Evolutionary conservation across 2,113 vertebrate genomes (phyloP), one percentile per base, ranked within the genome.

Genomic region (Oostethus manadensis): DNA sequence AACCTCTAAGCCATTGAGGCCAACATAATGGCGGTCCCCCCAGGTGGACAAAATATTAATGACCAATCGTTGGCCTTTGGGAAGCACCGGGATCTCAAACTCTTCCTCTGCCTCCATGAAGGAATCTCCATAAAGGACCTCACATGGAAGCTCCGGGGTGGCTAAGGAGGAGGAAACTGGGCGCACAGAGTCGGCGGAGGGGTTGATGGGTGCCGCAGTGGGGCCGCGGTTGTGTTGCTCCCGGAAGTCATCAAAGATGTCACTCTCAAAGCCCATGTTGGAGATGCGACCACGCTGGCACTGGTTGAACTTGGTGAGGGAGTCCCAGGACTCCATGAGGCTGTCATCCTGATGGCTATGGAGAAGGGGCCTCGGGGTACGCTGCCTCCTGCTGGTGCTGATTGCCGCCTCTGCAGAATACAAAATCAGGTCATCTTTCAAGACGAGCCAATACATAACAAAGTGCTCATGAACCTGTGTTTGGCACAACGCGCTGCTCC

Each of bases 21-120:
- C 97, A 1, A 99, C 93, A 0, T 98, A 98, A 80, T 96, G 95
- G 3, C 94, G 90, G 83, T 99, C 97, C n/a, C 97, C 97, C 97
- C 97, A 99, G 0, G 97, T 98, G 18, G 95, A 93, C 45, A 58
- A 64, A 77, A 99, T 94, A 78, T 92, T 86, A 18, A 99, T 84
- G 43, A 93, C 81, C 74, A 99, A 81, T 60, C 76, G 90, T 70
- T 90, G 93, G 4, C 97, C 97, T 0, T 78, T 87, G 0, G 97
- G 97, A 57, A 98, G 82, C 70, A 96, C 90, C 0, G 97, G 97
- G 82, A 99, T 99, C 80, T 91, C 91, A 57, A 99, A 99, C 29
- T 90, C 91, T 0, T 92, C 89, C 8, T 92, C 89, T 1, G 81
- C 69, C 0, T 88, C 86, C 1, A 56, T 2, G 1, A 71, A 65